Base-by-base conservation (phyloP, 2,113 vertebrate species). In the Todiramphus saurophagus region DNA sequence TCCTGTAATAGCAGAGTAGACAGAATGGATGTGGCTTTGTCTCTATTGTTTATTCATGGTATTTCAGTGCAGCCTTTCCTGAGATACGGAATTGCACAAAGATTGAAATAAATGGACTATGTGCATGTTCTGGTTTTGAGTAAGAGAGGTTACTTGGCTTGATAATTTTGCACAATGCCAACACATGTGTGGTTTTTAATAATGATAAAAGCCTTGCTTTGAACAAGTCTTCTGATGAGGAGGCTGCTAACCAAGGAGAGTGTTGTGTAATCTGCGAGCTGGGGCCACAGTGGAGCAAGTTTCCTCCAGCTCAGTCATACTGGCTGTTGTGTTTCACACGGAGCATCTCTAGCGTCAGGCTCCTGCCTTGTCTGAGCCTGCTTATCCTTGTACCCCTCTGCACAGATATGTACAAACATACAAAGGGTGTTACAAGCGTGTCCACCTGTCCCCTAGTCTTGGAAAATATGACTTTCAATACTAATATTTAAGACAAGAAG, bases 1-100 rank as follows among this genome's bases (percentile, higher is more conserved):
- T 43, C 39, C 25, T 35, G 24, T 24, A 10, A 7, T 8, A 24
- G 4, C 37, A 53, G 60, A 4, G 4, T 13, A 30, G 21, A 14
- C 35, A n/a, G 83, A 31, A 8, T 13, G 39, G 13, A 15, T 17
- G 43, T 72, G 31, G 11, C 31, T 91, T 80, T 79, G 48, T 44
- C 25, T 2, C 0, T 44, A 2, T 37, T 3, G 1, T 23, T 72
- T 31, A 11, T 56, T 63, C 56, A 28, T 33, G 2, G 0, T 41
- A 2, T 77, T 76, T 79, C 66, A 27, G 33, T 20, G 44, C 68
- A 67, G 66, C 41, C 19, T 75, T 41, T 59, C 37, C 27, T 2
- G 7, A 50, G n/a, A 64, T 16, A 9, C 8, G 48, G 75, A 37
- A 37, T 30, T 35, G 21, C n/a, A 63, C 20, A 21, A 4, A 80